Conservation (phyloP, 1,140 invertebrate genomes). For the Diplogasteroides magnus region DNA sequence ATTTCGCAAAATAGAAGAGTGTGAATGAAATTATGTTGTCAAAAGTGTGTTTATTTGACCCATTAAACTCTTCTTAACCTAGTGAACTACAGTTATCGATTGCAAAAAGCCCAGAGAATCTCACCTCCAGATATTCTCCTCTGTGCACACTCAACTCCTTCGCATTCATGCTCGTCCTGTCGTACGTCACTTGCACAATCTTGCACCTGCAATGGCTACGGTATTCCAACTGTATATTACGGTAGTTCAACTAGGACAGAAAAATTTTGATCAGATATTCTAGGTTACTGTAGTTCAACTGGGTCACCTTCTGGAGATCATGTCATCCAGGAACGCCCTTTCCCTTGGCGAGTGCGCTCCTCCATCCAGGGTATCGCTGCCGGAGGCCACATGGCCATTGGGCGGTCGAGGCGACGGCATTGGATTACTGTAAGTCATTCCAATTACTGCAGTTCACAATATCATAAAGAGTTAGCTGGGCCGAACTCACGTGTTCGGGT, state of each 20-base stretch:
- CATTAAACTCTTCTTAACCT: too few relatives aligned
- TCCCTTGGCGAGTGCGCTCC: slow-evolving; percentile 33
- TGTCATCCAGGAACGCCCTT: slow-evolving; percentile 40
- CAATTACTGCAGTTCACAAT: background rate
- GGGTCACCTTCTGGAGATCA: slow-evolving; percentile 6
- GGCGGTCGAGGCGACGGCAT: slow-evolving; percentile 12
- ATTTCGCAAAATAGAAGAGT: too few relatives aligned
- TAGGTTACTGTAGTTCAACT: too few relatives aligned
- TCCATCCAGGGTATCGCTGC: slow-evolving; percentile 2
- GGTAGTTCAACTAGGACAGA: too few relatives aligned
- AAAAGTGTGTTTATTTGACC: too few relatives aligned
- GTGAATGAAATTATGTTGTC: too few relatives aligned
- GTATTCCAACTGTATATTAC: too few relatives aligned
- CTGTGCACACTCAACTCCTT: slow-evolving; percentile 91
- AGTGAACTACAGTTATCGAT: too few relatives aligned
- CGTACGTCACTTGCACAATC: slow-evolving; percentile 86
- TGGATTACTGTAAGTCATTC: background rate
- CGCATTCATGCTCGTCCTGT: slow-evolving; percentile 90
- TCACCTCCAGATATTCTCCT: slow-evolving; percentile 87
- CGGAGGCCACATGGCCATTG: slow-evolving; percentile 4
- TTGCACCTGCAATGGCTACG: slow-evolving; percentile 69
- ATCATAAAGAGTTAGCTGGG: background rate
- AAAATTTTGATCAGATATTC: too few relatives aligned
- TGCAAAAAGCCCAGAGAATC: too few relatives aligned
- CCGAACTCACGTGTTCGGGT: background rate